phyloP scores from a whole-genome alignment of 2,888 invertebrate species.

The Spilosoma lubricipeda region DNA sequence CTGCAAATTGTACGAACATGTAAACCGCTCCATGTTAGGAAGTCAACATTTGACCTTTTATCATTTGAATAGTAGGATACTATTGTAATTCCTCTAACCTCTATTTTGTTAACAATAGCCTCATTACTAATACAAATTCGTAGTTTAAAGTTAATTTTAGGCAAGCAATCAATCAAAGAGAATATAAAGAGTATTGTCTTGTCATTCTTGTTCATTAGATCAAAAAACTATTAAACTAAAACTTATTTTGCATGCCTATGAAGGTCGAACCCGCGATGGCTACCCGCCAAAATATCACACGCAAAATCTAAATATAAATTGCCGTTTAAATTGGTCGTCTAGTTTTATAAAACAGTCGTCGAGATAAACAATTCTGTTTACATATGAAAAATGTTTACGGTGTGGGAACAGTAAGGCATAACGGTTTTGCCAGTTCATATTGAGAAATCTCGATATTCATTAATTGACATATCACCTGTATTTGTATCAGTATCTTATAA shows the following conservation, averaged over 20 bases:
- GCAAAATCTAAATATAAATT: constrained; percentile 16
- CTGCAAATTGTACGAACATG: background rate
- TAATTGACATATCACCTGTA: background rate
- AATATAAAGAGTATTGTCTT: constrained; percentile 1
- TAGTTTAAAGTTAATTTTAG: background rate
- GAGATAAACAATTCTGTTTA: background rate
- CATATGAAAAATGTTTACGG: background rate
- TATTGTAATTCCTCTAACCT: background rate
- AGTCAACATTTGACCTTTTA: background rate
- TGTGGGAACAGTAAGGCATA: background rate
- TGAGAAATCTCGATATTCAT: background rate
- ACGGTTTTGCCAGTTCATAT: background rate
- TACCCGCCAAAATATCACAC: constrained; percentile 18
- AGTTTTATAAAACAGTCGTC: background rate
- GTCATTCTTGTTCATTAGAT: constrained; percentile 3
- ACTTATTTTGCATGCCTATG: constrained; percentile 11
- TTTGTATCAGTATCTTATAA: no score
- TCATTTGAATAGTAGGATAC: background rate
- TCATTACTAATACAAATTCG: background rate
- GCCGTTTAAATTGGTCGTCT: background rate
- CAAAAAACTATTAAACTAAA: background rate
- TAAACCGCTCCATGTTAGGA: background rate
- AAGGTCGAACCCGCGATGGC: constrained; percentile 17
- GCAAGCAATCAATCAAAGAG: background rate
- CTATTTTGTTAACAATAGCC: background rate